Conservation (phyloP, 2,113 vertebrate genomes). For the Choloepus hoffmanni region DNA sequence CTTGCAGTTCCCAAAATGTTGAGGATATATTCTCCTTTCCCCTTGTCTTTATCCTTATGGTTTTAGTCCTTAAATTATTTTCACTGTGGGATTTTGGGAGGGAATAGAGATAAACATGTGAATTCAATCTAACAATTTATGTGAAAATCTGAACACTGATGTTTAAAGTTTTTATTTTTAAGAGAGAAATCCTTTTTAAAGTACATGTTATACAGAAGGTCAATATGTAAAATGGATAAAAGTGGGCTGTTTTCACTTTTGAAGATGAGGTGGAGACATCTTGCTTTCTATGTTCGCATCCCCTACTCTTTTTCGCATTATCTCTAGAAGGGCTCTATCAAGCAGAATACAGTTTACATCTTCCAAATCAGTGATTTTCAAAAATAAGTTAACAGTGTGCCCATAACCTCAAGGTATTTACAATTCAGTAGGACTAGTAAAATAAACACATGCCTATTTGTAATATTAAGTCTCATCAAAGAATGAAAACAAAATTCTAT, state of each 20-base stretch:
- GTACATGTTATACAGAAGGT: not conserved
- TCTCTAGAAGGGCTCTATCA: not conserved
- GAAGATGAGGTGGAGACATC: not conserved
- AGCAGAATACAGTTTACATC: not conserved
- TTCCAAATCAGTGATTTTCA: not conserved
- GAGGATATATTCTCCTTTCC: not conserved
- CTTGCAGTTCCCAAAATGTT: not conserved
- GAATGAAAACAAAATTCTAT: not conserved
- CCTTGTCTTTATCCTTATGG: not conserved
- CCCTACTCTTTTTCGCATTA: not conserved
- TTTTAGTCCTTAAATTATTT: not conserved
- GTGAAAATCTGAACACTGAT: not conserved
- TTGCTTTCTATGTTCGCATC: not conserved
- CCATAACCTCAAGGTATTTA: not conserved
- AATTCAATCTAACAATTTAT: not conserved
- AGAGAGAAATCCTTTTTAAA: not conserved
- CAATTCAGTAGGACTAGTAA: not conserved
- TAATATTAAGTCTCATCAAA: not conserved
- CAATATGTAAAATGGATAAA: not conserved
- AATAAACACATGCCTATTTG: not conserved
- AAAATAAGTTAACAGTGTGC: not conserved
- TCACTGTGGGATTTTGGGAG: not conserved
- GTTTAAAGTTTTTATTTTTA: not conserved
- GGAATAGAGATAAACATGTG: not conserved
- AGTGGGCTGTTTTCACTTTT: not conserved